Evolutionary conservation across 2,888 invertebrate species (phyloP), one percentile per base, ranked within the genome.

Genomic region (Mesorhabditis spiculigera): DNA sequence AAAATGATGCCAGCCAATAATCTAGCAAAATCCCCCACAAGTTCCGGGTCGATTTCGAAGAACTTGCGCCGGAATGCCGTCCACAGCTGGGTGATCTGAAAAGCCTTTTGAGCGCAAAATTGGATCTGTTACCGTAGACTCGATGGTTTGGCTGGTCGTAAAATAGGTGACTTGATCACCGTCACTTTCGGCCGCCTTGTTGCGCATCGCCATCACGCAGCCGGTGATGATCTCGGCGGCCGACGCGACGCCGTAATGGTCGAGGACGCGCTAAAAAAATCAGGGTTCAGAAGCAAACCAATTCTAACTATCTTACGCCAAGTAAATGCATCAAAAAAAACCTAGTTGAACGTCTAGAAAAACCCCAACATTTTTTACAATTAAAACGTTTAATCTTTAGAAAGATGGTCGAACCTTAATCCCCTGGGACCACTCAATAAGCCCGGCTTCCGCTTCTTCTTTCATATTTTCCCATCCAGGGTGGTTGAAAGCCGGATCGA

Each of bases 211-310:
- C 5, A 74, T 43, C 65, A 81, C 79, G 68, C 76, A 77, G 28
- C 81, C 81, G 43, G 82, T 78, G 68, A 85, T 75, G 64, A 85
- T 66, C 68, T 82, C 79, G 5, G 75, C 82, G 69, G 86, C 85
- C 10, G 78, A 78, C 5, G n/a, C 43, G 67, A 85, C 78, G 6
- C 84, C 83, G 69, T 82, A 83, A 16, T 68, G 66, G 63, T 83
- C 81, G 76, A 83, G 72, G 8, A 50, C n/a, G 8, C 58, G 8
- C 58, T 50, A n/a, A 50, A 50, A 50, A 13, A n/a, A 50, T 13
- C 0, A 50, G 58, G 3, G 3, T 50, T 13, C 10, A 28, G 28
- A 28, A 1, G 1, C 1, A 28, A 28, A 28, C 28, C 1, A 28
- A 28, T 28, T 28, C 3, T 28, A 28, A 28, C 28, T 28, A 28